A percentile compares a stretch with the other conserved stretches of the same genome.
Conservation (phyloP, 2,888 invertebrate species). For the Elegia similella region DNA sequence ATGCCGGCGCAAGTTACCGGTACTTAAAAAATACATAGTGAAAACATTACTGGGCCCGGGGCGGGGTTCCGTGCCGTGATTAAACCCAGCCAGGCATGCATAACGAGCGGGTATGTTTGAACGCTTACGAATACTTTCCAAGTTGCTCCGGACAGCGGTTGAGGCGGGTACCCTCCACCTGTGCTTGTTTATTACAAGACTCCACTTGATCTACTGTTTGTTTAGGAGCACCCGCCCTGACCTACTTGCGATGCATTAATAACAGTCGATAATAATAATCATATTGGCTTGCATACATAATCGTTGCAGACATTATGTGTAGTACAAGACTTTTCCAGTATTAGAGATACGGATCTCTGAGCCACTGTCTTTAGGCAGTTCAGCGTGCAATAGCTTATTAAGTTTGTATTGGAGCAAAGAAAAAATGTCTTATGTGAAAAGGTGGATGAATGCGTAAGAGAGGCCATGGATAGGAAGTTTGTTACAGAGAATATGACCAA, state of each 20-base stretch:
- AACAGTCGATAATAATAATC: constrained; percentile 47
- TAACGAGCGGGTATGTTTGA: constrained; percentile 77
- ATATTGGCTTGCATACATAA: constrained; percentile 19
- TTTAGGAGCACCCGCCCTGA: constrained; percentile 56
- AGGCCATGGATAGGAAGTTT: too few relatives aligned
- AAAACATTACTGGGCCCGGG: constrained; percentile 70
- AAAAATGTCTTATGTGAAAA: too few relatives aligned
- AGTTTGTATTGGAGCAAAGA: too few relatives aligned
- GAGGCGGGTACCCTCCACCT: constrained; percentile 59
- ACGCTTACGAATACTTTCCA: constrained; percentile 75
- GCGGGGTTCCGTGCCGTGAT: constrained; percentile 67
- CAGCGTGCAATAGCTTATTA: too few relatives aligned
- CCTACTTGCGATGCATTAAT: constrained; percentile 62
- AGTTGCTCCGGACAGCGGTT: constrained; percentile 65
- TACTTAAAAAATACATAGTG: constrained; percentile 78
- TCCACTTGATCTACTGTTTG: constrained; percentile 59
- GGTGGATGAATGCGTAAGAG: too few relatives aligned
- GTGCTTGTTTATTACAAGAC: constrained; percentile 71
- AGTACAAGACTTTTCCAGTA: neutral
- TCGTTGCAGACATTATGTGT: neutral
- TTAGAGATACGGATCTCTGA: neutral
- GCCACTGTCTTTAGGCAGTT: too few relatives aligned
- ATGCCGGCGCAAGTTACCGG: constrained; percentile 47
- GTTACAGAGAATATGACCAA: too few relatives aligned
- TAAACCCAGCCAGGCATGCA: constrained; percentile 78